phyloP scores from a whole-genome alignment of 2,113 vertebrate species.

The Pomatorhinus ruficollis region DNA sequence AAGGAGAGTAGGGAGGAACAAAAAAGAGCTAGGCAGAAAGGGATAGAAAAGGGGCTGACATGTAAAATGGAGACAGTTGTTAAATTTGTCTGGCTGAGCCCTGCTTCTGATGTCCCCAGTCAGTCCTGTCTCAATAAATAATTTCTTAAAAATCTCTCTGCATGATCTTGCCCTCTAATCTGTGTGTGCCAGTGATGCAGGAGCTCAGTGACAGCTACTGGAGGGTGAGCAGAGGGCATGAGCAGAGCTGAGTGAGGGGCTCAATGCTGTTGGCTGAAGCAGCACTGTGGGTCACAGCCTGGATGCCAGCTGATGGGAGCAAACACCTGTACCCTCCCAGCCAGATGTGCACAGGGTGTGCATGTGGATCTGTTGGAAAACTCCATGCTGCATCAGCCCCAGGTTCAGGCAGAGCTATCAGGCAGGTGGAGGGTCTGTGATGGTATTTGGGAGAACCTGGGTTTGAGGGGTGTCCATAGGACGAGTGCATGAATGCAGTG shows the following conservation, averaged over 20 bases:
- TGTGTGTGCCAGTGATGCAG: not conserved
- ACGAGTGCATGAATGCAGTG: accelerated
- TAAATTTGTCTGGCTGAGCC: not conserved
- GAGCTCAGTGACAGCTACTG: not conserved
- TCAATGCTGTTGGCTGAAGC: accelerated
- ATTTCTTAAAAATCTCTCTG: not conserved
- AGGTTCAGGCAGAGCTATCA: not conserved
- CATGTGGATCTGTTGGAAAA: not conserved
- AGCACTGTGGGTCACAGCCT: not conserved
- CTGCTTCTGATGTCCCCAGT: not conserved
- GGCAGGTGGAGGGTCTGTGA: accelerated
- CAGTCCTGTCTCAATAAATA: not conserved
- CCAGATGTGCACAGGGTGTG: accelerated
- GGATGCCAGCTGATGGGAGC: not conserved
- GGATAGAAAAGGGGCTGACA: not conserved
- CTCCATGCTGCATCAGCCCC: not conserved
- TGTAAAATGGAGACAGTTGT: accelerated
- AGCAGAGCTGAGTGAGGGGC: not conserved
- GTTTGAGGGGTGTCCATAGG: accelerated
- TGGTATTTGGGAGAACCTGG: accelerated
- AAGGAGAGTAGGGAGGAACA: not conserved
- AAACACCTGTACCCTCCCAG: not conserved
- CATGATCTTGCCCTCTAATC: accelerated
- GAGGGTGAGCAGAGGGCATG: not conserved
- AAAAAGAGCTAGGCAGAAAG: not conserved